Evolutionary conservation across 2,797 vertebrate genomes (phyloP), one percentile per base, ranked within the genome.

Genomic region (Australoheros facetus): DNA sequence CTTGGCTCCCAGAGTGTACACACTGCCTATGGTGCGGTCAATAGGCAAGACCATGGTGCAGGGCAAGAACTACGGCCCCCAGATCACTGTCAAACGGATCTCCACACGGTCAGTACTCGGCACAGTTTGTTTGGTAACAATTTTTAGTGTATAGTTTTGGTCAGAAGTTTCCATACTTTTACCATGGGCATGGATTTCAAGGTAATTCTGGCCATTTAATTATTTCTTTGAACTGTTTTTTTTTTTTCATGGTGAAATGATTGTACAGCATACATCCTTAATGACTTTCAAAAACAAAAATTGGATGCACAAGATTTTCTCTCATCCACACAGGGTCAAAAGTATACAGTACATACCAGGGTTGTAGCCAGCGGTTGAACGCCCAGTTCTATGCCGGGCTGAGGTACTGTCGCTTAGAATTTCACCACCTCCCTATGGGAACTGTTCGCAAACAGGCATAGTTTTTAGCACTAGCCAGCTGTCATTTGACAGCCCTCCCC

Each of bases 1-100:
- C 4, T 74, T 96, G 81, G 95, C 96, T 34, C 96, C 96, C 19
- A 91, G 96, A 32, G 96, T 96, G 0, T 96, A 96, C 92, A 96
- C 95, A 0, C 92, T 96, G 73, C 96, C 96, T 74, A 94, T 96
- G 83, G 95, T 96, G 56, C 94, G 96, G 71, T 96, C 96, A 72
- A 96, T 96, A 3, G 95, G 96, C 10, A 96, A 95, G 83, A 96
- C 96, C 71, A 96, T 96, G 96, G 96, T 95, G 32, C 96, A 96
- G 82, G 96, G 96, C 37, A 96, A 96, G 85, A 96, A 96, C 84
- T 96, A 96, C 58, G 96, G 96, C 0, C 96, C 96, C 10, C 96
- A 96, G 90, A 96, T 96, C 88, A 96, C 96, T 0, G 96, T 96
- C 85, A 96, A 96, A 85, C 91, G 96, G 26, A 96, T 96, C 91